Base-by-base conservation (phyloP, 2,888 invertebrate genomes). In the Caenorhabditis sulstoni region DNA sequence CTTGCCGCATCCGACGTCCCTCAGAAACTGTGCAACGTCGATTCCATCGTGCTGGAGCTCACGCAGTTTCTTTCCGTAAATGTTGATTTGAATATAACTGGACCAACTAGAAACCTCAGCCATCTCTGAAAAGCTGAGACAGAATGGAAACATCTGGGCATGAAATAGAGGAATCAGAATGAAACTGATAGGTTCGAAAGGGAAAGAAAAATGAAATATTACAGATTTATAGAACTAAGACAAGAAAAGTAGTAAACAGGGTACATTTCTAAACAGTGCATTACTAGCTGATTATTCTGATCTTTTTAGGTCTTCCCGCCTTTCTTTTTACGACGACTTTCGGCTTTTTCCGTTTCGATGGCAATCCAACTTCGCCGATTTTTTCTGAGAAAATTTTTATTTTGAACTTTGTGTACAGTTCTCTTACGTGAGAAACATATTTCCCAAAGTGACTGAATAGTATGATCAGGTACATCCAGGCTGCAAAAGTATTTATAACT, bases 1-100 rank as follows among this genome's bases (percentile, higher is more conserved):
- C 18, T 66, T 66, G 14, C 39, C 23, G n/a, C 66, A 66, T 0
- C 66, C 66, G 7, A 66, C 14, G 29, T 7, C 29, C 7, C 14
- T 37, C n/a, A 55, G 12, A 5, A 55, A 16, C 1, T 12, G 37
- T 1, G 11, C 11, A 16, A 5, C 14, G 37, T 55, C 55, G 29
- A 55, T 16, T 29, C 55, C 55, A 8, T 37, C 9, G 1, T 37
- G 29, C 52, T 70, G 16, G 9, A 68, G 39, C 41, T 50, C 9
- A 8, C 29, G 1, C 16, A 55, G 18, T 9, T 37, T 29, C n/a
- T 37, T 12, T 41, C 50, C 35, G 12, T 12, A 41, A 44, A 35
- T 35, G 20, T 52, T 53, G 22, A 50, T 20, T 50, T 37, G 41
- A 2, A 37, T 41, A 22, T 20, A 18, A 14, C 47, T 37, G n/a